These are phyloP conservation scores for Myodes glareolus DNA, from an alignment of 2,113 vertebrate species.

Conservation along the genomic window DNA sequence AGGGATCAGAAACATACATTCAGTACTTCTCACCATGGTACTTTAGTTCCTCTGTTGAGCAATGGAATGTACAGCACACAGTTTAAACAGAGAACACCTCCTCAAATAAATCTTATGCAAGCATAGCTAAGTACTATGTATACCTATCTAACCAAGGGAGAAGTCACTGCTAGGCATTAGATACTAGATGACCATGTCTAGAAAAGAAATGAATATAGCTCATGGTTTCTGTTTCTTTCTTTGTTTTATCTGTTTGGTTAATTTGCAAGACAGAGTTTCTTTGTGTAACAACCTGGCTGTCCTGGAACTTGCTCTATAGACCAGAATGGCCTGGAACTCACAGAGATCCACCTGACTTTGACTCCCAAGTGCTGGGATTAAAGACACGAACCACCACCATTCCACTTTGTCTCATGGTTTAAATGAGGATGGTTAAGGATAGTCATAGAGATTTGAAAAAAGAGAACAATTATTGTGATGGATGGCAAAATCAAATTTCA, in stretches of 20 bases:
- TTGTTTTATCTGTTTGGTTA: background rate
- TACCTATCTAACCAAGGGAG: background rate
- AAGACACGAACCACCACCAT: background rate
- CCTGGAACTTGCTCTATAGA: background rate
- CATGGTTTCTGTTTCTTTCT: background rate
- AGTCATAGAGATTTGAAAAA: rapidly evolving
- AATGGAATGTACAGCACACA: background rate
- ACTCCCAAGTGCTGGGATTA: background rate
- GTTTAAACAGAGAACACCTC: background rate
- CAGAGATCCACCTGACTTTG: background rate
- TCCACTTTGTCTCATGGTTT: background rate
- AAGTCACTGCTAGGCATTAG: background rate
- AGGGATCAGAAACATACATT: background rate
- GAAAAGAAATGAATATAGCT: background rate
- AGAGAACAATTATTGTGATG: background rate
- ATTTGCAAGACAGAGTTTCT: background rate
- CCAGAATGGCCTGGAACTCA: background rate
- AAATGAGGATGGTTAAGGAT: background rate
- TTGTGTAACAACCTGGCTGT: background rate
- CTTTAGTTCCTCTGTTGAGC: background rate
- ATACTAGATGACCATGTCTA: background rate
- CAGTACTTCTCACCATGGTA: background rate
- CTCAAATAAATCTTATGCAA: background rate
- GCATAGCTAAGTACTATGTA: background rate
- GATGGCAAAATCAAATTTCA: background rate